phyloP scores from a whole-genome alignment of 2,888 invertebrate genomes.

The Drosophila nigricruria region DNA sequence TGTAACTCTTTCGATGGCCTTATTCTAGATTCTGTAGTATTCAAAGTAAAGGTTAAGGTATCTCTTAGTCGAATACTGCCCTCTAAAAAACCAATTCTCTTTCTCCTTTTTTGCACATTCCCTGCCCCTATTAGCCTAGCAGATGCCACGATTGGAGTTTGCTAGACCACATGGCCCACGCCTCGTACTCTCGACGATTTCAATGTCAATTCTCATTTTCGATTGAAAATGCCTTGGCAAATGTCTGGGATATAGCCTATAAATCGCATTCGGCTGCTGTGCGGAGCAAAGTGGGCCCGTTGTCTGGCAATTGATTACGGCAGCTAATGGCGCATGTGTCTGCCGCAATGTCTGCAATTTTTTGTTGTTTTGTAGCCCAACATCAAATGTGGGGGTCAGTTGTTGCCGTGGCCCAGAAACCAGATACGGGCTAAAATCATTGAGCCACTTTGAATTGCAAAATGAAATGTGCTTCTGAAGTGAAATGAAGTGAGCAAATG shows the following conservation, averaged over 20 bases:
- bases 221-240: slow-evolving; percentile 42
- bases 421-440: slow-evolving; percentile 42
- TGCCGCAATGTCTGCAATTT: slow-evolving; percentile 57
- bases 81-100: neutral
- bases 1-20: too few species aligned
- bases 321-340: slow-evolving; percentile 58
- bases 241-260: slow-evolving; percentile 35
- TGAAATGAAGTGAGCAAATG: slow-evolving; percentile 32
- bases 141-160: slow-evolving; percentile 37
- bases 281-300: slow-evolving; percentile 40
- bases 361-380: slow-evolving; percentile 23
- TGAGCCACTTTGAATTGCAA: slow-evolving; percentile 28
- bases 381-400: slow-evolving; percentile 61
- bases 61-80: neutral
- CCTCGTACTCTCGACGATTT: slow-evolving; percentile 54
- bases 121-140: slow-evolving; percentile 48
- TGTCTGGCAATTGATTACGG: slow-evolving; percentile 69
- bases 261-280: slow-evolving; percentile 31
- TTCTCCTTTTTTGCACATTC: slow-evolving; percentile 59
- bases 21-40: too few species aligned
- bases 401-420: slow-evolving; percentile 49
- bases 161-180: slow-evolving; percentile 59
- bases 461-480: slow-evolving; percentile 22
- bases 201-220: slow-evolving; percentile 70
- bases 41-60: neutral